Conservation (phyloP, 2,797 vertebrate species). For the Semaprochilodus insignis region DNA sequence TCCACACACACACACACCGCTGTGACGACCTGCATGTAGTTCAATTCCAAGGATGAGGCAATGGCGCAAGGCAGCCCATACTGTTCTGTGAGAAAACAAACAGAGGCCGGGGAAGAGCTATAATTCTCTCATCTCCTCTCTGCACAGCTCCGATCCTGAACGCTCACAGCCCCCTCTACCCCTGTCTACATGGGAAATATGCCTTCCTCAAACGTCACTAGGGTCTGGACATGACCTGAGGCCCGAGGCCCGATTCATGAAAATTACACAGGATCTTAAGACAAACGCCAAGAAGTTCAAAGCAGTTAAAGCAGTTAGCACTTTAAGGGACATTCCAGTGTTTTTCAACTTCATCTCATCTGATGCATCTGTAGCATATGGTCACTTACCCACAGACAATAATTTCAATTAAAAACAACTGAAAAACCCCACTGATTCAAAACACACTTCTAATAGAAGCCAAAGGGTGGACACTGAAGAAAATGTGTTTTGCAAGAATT, state of each 20-base stretch:
- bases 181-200: constrained; percentile 32
- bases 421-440: not conserved
- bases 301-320: not conserved
- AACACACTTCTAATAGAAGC: not conserved
- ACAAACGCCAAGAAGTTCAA: not conserved
- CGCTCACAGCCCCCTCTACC: not conserved
- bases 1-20: not conserved
- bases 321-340: not conserved
- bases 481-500: not conserved
- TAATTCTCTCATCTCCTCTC: constrained; percentile 32
- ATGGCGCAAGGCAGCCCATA: constrained; percentile 21
- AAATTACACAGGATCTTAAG: not conserved
- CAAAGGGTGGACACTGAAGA: not conserved
- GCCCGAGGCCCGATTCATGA: not conserved
- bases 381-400: not conserved
- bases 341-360: not conserved
- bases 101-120: constrained; percentile 22
- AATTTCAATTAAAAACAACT: not conserved
- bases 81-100: constrained; percentile 47
- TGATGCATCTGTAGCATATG: not conserved
- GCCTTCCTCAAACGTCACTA: constrained; percentile 35
- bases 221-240: constrained; percentile 11
- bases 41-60: constrained; percentile 43
- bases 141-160: constrained; percentile 18
- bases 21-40: constrained; percentile 33